These are phyloP conservation scores for Malurus elegans DNA, from an alignment of 2,113 vertebrate genomes.

Conservation along the genomic window DNA sequence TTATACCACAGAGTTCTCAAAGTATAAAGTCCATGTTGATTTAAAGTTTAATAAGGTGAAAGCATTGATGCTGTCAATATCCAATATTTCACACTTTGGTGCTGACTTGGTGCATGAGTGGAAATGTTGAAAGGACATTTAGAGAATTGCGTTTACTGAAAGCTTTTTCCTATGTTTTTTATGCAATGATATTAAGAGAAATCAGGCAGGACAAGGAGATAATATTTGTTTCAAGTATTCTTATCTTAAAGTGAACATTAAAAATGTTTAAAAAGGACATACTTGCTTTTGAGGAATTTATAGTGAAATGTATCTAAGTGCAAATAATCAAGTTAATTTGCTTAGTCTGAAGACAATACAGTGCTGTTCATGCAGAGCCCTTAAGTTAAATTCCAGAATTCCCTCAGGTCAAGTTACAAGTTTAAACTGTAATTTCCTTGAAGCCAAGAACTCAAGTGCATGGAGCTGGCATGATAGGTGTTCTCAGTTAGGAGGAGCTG, in stretches of 20 bases:
- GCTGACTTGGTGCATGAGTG: neutral
- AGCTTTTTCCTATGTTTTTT: neutral
- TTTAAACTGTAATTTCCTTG: neutral
- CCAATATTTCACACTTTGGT: neutral
- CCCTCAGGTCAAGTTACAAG: neutral
- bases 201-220: neutral
- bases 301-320: neutral
- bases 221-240: neutral
- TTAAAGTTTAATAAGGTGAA: neutral
- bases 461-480: neutral
- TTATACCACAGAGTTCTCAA: accelerated
- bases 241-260: neutral
- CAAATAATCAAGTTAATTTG: neutral
- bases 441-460: neutral
- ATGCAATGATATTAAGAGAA: neutral
- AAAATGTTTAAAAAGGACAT: neutral
- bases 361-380: neutral
- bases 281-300: neutral
- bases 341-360: neutral
- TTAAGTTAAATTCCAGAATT: neutral
- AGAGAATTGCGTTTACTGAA: neutral
- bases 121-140: neutral
- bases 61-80: neutral
- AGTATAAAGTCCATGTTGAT: neutral
- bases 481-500: neutral